phyloP scores from a whole-genome alignment of 2,797 vertebrate species.

The Aldrovandia affinis region DNA sequence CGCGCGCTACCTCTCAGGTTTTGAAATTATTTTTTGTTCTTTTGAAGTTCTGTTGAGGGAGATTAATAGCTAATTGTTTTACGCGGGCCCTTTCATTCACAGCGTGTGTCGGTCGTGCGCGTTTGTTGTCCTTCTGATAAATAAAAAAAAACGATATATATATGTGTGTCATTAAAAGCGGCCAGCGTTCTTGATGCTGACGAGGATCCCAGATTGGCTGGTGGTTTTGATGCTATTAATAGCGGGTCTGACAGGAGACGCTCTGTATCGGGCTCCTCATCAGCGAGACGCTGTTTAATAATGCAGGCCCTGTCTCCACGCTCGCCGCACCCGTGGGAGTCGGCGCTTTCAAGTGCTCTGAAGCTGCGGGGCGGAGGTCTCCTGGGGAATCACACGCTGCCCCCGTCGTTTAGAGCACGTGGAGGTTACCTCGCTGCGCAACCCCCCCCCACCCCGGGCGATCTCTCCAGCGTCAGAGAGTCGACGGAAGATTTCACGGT shows the following conservation, averaged over 20 bases:
- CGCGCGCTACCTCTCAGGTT: background rate
- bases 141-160: no score
- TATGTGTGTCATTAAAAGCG: no score
- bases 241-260: background rate
- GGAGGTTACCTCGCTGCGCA: no score
- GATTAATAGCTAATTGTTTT: background rate
- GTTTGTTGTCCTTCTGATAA: background rate
- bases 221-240: constrained; percentile 2
- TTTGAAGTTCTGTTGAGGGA: background rate
- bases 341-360: background rate
- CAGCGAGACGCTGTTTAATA: background rate
- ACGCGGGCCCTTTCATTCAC: background rate
- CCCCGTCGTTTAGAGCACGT: no score
- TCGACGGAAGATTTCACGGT: no score
- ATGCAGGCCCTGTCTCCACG: background rate
- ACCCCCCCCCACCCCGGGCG: no score
- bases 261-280: background rate
- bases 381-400: no score
- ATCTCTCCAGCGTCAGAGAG: no score
- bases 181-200: background rate
- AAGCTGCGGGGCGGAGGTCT: background rate
- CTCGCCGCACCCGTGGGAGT: background rate
- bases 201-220: background rate
- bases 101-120: background rate
- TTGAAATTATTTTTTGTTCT: background rate